Evolutionary conservation across 2,888 invertebrate genomes (phyloP), one percentile per base, ranked within the genome.

Genomic region (Drosophila eohydei): DNA sequence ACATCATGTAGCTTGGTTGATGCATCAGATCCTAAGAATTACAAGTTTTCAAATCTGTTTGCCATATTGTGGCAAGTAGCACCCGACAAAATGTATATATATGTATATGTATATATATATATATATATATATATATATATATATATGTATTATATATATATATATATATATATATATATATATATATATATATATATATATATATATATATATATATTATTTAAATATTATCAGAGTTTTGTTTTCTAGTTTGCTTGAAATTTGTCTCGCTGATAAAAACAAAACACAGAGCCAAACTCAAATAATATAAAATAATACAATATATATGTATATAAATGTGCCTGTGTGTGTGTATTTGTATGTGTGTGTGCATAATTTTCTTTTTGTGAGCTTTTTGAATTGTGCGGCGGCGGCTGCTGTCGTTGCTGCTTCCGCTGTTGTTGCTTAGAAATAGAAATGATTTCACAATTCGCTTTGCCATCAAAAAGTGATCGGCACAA

Each of bases 391-490:
- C 65, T 64, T 63, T 70, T 59, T 69, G 74, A 57, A 58, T 64
- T 60, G 40, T 79, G n/a, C n/a, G n/a, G 48, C 48, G 70, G 68
- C 60, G 69, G 52, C 71, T 61, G 73, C 60, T 78, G 78, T 26
- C 26, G 54, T 70, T 66, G 74, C 63, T 76, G 78, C 60, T 83
- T 80, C 75, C 74, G 83, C 66, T 84, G 82, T 77, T 84, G 71
- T 82, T 75, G 75, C 69, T 76, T 86, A 72, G 83, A 87, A 87
- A 89, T 89, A 89, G 83, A 88, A 87, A 87, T 87, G 89, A 87
- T 87, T 87, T 87, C 87, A 87, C 89, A 88, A 81, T 74, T 73
- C 70, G 70, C 71, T 75, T 76, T 77, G 71, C 68, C 76, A 67
- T 66, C 78, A 59, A 46, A 57, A 51, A 65, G 36, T 57, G 43